Percentiles rank a stretch among this genome's conserved stretches.
Evolutionary conservation across 1,140 invertebrate species (phyloP).

Genomic region (Batillaria attramentaria): DNA sequence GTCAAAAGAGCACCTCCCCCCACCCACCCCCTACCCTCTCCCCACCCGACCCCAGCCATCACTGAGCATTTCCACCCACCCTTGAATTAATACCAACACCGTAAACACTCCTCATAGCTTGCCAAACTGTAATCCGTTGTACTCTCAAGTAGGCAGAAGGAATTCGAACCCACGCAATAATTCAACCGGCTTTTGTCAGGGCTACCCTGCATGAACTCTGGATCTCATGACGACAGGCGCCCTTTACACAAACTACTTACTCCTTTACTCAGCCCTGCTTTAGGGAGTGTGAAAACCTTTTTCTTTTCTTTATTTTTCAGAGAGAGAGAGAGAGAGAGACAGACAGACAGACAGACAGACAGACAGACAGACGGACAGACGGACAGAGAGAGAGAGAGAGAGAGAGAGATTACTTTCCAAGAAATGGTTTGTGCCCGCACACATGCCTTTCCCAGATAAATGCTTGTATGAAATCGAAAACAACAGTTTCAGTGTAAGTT

Average conservation of each 20-base stretch:
- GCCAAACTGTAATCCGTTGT: too few species aligned
- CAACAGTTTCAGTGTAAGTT: neutral
- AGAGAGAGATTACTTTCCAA: neutral
- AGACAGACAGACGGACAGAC: neutral
- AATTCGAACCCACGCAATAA: neutral
- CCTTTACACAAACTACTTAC: neutral
- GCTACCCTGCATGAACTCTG: too few species aligned
- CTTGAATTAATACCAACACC: too few species aligned
- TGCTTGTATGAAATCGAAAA: neutral
- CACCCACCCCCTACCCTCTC: too few species aligned
- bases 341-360: neutral
- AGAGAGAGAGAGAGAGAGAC: neutral
- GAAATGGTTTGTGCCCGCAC: neutral
- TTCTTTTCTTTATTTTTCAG: neutral
- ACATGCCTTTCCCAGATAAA: neutral
- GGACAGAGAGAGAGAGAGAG: neutral
- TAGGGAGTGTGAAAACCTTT: neutral
- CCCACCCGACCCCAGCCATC: too few species aligned
- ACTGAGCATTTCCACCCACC: too few species aligned
- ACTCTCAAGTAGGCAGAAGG: neutral
- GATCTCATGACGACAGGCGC: neutral
- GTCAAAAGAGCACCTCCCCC: too few species aligned
- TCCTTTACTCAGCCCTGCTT: neutral
- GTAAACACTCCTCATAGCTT: too few species aligned
- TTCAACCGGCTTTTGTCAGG: too few species aligned